Evolutionary conservation across 2,113 vertebrate species (phyloP).

Genomic region (Eolophus roseicapilla): DNA sequence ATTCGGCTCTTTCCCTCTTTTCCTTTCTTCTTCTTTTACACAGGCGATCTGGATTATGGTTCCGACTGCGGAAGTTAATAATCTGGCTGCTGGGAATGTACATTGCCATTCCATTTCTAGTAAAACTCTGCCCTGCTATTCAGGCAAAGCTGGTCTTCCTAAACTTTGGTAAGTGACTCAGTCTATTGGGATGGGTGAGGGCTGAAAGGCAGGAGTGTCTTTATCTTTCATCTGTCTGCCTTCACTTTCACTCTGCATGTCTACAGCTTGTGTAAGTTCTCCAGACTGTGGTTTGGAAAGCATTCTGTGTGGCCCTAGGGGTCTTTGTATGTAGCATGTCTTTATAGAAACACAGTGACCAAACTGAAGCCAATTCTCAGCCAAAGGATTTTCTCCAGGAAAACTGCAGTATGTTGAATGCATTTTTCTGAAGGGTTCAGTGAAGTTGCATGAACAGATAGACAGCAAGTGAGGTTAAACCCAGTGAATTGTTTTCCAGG

Average conservation of each 20-base stretch:
- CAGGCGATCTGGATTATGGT: conserved; percentile 81
- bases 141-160: conserved; percentile 97
- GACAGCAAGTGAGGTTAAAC: neutral
- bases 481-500: neutral
- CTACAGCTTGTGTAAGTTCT: neutral
- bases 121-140: conserved; percentile 94
- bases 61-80: conserved; percentile 80
- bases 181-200: neutral
- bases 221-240: neutral
- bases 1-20: neutral
- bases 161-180: conserved; percentile 90
- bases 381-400: neutral
- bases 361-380: neutral
- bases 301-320: neutral
- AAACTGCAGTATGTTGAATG: neutral
- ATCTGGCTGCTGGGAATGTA: conserved; percentile 88
- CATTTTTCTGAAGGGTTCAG: neutral
- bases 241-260: neutral
- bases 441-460: neutral
- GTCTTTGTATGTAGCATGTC: neutral
- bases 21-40: neutral
- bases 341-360: neutral
- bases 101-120: conserved; percentile 86
- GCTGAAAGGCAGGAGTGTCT: neutral
- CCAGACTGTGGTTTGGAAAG: neutral